These are phyloP conservation scores for Brachyptera putata DNA, from an alignment of 2,888 invertebrate species.

Conservation along the genomic window DNA sequence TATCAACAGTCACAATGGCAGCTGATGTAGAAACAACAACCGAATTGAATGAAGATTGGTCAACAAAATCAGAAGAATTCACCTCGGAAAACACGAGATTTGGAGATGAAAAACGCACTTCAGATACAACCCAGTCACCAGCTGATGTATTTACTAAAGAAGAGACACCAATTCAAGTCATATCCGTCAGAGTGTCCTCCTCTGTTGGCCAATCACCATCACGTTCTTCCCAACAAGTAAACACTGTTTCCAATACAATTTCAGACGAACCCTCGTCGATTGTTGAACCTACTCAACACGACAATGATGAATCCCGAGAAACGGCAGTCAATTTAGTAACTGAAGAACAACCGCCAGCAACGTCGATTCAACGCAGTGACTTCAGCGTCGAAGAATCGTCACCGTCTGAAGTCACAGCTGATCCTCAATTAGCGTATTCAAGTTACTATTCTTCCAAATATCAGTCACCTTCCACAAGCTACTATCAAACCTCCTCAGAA, in stretches of 20 bases:
- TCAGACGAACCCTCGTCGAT: not conserved
- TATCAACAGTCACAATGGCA: not conserved
- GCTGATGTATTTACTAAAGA: not conserved
- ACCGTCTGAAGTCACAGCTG: slow-evolving; percentile 24
- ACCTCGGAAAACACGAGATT: not conserved
- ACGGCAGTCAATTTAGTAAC: slow-evolving; percentile 22
- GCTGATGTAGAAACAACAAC: not conserved
- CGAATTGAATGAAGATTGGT: not conserved
- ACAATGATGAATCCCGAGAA: not conserved
- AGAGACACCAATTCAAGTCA: slow-evolving; percentile 39
- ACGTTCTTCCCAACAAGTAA: not conserved
- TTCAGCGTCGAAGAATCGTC: slow-evolving; percentile 36
- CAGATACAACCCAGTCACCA: not conserved
- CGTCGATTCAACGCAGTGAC: slow-evolving; percentile 35
- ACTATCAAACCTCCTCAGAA: not conserved
- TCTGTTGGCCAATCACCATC: slow-evolving; percentile 40
- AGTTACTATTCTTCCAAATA: too few relatives aligned
- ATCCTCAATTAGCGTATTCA: not conserved
- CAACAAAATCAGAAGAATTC: not conserved
- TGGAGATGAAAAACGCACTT: not conserved
- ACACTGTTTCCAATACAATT: not conserved
- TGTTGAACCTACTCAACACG: not conserved
- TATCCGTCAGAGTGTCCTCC: slow-evolving; percentile 52
- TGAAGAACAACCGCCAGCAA: slow-evolving; percentile 30
- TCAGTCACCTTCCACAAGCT: not conserved